A percentile compares a stretch with the other conserved stretches of the same genome.
Conservation (phyloP, 2,888 invertebrate genomes). For the Argynnis bischoffii region DNA sequence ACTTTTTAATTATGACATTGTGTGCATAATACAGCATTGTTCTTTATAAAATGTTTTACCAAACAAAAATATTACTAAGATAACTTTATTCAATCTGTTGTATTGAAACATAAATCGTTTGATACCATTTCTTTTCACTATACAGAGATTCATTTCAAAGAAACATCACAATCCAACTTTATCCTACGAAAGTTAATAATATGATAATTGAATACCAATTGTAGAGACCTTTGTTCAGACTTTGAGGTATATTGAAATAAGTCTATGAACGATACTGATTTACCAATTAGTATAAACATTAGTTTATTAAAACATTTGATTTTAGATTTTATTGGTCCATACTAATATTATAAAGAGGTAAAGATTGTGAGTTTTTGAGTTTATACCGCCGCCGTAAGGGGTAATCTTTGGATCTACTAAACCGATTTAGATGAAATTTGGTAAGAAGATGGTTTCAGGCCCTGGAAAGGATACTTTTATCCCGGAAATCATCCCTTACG, state of each 20-base stretch:
- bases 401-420: too few relatives aligned
- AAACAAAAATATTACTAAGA: too few relatives aligned
- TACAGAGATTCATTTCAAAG: slow-evolving; percentile 4
- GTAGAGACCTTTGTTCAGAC: slow-evolving; percentile 12
- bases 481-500: too few relatives aligned
- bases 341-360: too few relatives aligned
- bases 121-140: slow-evolving; percentile 11
- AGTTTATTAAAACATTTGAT: not conserved
- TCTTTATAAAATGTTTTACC: too few relatives aligned
- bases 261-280: not conserved
- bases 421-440: too few relatives aligned
- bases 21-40: too few relatives aligned
- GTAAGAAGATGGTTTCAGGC: too few relatives aligned
- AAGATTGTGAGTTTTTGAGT: too few relatives aligned
- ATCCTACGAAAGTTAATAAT: slow-evolving; percentile 22
- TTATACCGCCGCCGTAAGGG: too few relatives aligned
- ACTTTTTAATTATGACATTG: too few relatives aligned
- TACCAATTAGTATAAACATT: not conserved
- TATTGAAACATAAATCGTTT: not conserved
- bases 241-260: slow-evolving; percentile 21
- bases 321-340: not conserved
- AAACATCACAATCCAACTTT: slow-evolving; percentile 24
- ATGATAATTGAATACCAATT: slow-evolving; percentile 24
- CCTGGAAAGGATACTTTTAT: too few relatives aligned
- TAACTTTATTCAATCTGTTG: not conserved